A percentile compares a stretch with the other conserved stretches of the same genome.
phyloP scores from a whole-genome alignment of 2,113 vertebrate genomes.

The Eulemur macaco region DNA sequence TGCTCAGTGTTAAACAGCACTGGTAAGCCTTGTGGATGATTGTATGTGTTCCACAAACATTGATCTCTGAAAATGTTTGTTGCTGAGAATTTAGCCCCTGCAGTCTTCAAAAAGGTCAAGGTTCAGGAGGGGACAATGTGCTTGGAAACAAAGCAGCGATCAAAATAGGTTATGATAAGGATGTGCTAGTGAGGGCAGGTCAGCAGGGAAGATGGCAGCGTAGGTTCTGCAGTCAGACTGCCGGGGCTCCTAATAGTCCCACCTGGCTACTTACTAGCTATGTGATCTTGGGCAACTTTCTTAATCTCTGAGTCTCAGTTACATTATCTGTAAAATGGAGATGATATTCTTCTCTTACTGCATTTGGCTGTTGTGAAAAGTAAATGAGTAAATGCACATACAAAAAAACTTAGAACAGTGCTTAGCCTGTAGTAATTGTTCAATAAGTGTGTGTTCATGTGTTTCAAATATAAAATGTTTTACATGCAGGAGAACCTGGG shows the following conservation, averaged over 20 bases:
- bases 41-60: not conserved
- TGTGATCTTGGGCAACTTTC: not conserved
- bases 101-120: not conserved
- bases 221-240: not conserved
- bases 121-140: not conserved
- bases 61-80: not conserved
- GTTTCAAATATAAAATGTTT: not conserved
- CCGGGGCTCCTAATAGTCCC: not conserved
- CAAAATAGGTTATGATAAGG: not conserved
- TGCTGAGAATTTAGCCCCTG: not conserved
- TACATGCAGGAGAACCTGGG: not conserved
- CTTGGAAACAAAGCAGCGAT: not conserved
- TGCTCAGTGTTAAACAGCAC: not conserved
- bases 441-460: not conserved
- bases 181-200: not conserved
- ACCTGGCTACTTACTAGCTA: not conserved
- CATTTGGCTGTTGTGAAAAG: not conserved
- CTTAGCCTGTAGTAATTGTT: not conserved
- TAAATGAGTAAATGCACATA: not conserved
- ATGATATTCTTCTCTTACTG: not conserved
- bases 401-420: not conserved
- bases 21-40: not conserved
- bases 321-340: not conserved
- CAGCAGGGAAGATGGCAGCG: not conserved
- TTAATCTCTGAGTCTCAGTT: not conserved